Evolutionary conservation across 2,888 invertebrate genomes (phyloP).

Genomic region (Meteorus cinctellus): DNA sequence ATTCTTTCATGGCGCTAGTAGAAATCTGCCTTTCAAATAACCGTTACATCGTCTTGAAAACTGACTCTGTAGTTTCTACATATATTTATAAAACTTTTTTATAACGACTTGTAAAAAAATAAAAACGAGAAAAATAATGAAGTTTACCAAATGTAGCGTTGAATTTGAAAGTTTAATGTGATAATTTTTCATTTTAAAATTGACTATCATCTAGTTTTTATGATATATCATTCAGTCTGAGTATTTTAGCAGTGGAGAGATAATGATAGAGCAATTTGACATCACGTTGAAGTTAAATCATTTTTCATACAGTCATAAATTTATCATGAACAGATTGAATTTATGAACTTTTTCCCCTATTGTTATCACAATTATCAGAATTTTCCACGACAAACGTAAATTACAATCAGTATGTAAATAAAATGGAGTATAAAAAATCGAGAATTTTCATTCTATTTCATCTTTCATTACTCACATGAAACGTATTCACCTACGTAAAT

Average conservation of each 20-base stretch:
- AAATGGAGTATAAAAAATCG: too few species aligned
- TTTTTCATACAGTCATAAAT: neutral
- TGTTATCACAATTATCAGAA: neutral
- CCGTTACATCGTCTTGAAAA: slow-evolving; percentile 36
- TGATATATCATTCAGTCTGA: neutral
- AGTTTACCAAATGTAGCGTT: neutral
- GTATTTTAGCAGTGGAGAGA: neutral
- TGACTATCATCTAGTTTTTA: neutral
- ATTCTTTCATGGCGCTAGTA: slow-evolving; percentile 54
- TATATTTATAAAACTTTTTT: slow-evolving; percentile 48
- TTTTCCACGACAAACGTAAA: neutral
- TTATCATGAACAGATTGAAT: neutral
- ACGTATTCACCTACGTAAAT: too few species aligned
- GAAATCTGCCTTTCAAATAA: slow-evolving; percentile 60
- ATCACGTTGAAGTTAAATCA: neutral
- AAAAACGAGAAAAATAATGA: neutral
- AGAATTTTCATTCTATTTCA: too few species aligned
- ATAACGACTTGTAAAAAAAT: slow-evolving; percentile 2
- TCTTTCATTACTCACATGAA: too few species aligned
- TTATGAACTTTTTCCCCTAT: neutral
- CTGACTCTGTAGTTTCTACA: slow-evolving; percentile 47
- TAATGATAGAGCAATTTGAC: neutral
- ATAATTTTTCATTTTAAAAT: neutral
- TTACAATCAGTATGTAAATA: too few species aligned
- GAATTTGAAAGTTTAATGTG: neutral